Evolutionary conservation across 2,797 vertebrate genomes (phyloP).

Genomic region (Pempheris klunzingeri): DNA sequence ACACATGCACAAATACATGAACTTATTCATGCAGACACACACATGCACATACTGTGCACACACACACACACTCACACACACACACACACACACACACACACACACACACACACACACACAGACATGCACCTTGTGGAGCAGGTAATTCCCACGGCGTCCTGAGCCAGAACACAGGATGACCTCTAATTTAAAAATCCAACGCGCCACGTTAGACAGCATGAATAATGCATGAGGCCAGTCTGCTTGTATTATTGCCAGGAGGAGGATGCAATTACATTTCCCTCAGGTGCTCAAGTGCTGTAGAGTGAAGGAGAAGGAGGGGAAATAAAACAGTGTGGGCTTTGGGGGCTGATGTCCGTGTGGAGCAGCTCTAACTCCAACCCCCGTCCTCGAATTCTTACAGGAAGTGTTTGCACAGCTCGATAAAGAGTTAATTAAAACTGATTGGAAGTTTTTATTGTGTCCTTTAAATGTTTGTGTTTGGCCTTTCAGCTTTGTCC

Average conservation of each 20-base stretch:
- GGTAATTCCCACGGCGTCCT: conserved; percentile 62
- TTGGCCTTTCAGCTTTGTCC: conserved; percentile 14
- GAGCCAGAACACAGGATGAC: conserved; percentile 70
- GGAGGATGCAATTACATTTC: conserved; percentile 78
- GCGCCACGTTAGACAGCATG: conserved; percentile 62
- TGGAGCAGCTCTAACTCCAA: background rate
- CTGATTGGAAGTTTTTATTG: conserved; percentile 28
- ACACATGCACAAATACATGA: background rate
- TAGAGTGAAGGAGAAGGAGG: conserved; percentile 27
- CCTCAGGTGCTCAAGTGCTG: conserved; percentile 66
- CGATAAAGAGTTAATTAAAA: conserved; percentile 50
- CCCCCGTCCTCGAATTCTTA: too few relatives aligned
- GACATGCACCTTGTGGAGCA: conserved; percentile 25
- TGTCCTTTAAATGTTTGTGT: conserved; percentile 29
- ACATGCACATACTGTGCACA: background rate
- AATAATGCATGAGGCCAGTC: conserved; percentile 79
- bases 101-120: conserved; percentile 5
- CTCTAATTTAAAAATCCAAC: conserved; percentile 82
- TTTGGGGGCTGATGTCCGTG: conserved; percentile 18
- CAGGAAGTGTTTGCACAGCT: conserved; percentile 12
- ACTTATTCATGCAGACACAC: conserved; percentile 4
- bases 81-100: background rate
- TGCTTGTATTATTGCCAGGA: conserved; percentile 75
- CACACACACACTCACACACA: background rate
- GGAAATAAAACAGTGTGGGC: conserved; percentile 26